Percentiles rank a stretch among this genome's conserved stretches.
Conservation (phyloP, 2,888 invertebrate species). For the Calliscelio sp. region DNA sequence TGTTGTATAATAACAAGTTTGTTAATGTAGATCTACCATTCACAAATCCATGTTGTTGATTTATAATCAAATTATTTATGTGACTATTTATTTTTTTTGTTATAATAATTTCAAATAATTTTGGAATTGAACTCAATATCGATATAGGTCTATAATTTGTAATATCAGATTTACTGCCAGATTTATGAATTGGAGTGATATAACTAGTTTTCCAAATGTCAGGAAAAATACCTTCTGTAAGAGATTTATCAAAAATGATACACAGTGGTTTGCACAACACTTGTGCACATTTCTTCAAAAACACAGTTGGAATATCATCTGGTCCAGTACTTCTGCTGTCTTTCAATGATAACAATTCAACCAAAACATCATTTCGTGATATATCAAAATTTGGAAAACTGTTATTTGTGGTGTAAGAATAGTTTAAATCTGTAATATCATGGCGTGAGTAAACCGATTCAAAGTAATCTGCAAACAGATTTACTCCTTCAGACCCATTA, state of each 20-base stretch:
- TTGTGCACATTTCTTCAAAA: background rate
- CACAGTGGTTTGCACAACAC: background rate
- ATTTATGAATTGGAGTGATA: conserved; percentile 9
- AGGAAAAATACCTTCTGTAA: background rate
- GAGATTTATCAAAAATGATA: conserved; percentile 5
- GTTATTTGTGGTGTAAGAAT: too few relatives aligned
- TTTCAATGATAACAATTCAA: background rate
- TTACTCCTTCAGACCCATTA: background rate
- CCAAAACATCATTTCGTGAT: background rate
- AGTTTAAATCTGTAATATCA: too few relatives aligned
- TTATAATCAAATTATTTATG: background rate
- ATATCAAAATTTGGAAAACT: too few relatives aligned
- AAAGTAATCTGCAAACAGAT: conserved; percentile 3
- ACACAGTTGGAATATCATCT: background rate
- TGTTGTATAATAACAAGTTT: background rate
- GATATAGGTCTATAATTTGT: conserved; percentile 15
- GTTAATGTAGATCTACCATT: conserved; percentile 9
- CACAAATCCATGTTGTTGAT: conserved; percentile 21
- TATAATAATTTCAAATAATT: conserved; percentile 8
- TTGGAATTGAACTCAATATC: background rate
- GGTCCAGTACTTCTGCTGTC: background rate
- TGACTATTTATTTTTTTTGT: background rate
- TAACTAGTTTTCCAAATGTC: conserved; percentile 1
- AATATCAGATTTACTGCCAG: background rate
- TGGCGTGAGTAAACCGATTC: background rate